These are phyloP conservation scores for Dromococcyx pavoninus DNA, from an alignment of 2,797 vertebrate species.

Conservation along the genomic window DNA sequence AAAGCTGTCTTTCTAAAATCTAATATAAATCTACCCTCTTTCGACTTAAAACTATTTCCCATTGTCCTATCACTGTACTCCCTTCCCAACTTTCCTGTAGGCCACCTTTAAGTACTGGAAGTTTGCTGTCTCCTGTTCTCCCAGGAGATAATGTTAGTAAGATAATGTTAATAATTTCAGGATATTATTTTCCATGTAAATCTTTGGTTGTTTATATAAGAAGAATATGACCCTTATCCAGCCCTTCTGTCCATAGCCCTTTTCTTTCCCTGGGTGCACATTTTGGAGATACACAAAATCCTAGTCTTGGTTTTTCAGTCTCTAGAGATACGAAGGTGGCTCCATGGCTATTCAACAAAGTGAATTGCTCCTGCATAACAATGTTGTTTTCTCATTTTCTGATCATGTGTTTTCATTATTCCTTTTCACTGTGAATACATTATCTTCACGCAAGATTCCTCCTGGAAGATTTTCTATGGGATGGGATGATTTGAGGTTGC, in stretches of 20 bases:
- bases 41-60: too few relatives aligned
- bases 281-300: not conserved
- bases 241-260: not conserved
- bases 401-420: not conserved
- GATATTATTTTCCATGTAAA: not conserved
- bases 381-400: not conserved
- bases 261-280: not conserved
- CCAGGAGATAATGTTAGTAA: too few relatives aligned
- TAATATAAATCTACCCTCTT: too few relatives aligned
- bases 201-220: not conserved
- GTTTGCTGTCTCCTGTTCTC: too few relatives aligned
- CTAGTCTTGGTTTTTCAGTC: not conserved
- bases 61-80: too few relatives aligned
- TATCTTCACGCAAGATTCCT: not conserved
- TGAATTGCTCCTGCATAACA: not conserved
- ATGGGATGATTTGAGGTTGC: not conserved
- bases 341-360: not conserved
- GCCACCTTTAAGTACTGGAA: too few relatives aligned
- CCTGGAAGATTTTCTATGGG: not conserved
- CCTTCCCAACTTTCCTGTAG: too few relatives aligned
- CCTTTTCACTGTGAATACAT: not conserved
- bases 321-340: not conserved
- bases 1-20: too few relatives aligned
- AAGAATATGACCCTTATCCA: not conserved
- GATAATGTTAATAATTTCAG: not conserved